These are phyloP conservation scores for Heliconius melpomene DNA, from an alignment of 1,140 invertebrate genomes.

Conservation along the genomic window DNA sequence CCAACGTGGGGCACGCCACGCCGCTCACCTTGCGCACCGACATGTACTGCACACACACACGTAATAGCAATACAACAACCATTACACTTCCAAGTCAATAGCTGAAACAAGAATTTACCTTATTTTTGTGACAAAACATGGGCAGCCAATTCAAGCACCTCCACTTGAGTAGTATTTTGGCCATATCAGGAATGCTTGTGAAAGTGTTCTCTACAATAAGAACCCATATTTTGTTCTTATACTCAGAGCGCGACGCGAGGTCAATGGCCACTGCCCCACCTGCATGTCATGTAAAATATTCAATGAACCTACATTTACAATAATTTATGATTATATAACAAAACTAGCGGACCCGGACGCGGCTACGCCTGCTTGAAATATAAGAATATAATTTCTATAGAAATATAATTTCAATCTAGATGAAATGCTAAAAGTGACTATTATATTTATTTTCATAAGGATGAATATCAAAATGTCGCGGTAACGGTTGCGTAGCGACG, in stretches of 20 bases:
- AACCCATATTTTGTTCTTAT: conserved; percentile 31
- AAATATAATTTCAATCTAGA: no score
- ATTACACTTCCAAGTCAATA: not conserved
- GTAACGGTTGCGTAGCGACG: no score
- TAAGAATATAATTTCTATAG: no score
- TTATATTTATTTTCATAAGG: no score
- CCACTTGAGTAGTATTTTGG: conserved; percentile 87
- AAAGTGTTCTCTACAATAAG: conserved; percentile 97
- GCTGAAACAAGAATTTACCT: conserved; percentile 79
- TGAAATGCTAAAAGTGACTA: no score
- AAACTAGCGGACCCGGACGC: no score
- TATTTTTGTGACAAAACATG: conserved; percentile 90
- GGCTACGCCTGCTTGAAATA: no score
- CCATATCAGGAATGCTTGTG: conserved; percentile 96
- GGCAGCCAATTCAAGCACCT: conserved; percentile 88
- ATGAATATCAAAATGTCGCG: no score
- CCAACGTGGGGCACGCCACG: conserved; percentile 86
- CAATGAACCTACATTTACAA: conserved; percentile 69
- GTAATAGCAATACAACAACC: not conserved
- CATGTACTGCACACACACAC: conserved; percentile 83
- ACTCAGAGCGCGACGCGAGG: conserved; percentile 20
- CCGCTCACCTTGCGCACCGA: conserved; percentile 86
- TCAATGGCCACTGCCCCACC: conserved; percentile 23
- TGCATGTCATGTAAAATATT: not conserved
- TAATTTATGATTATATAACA: conserved; percentile 18